phyloP scores from a whole-genome alignment of 2,888 invertebrate genomes.

The Euspilapteryx auroguttella region DNA sequence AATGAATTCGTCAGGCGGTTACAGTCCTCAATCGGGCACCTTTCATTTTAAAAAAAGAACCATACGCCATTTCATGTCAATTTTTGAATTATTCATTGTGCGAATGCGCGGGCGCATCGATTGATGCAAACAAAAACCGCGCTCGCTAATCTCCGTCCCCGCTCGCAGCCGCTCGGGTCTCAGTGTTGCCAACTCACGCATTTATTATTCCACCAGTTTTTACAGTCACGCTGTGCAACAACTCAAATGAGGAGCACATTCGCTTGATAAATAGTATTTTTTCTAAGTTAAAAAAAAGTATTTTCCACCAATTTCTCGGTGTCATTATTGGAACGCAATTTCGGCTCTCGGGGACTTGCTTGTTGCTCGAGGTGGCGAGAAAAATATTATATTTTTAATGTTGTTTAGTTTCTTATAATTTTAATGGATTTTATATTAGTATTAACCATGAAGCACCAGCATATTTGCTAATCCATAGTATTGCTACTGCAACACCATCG shows the following conservation, averaged over 20 bases:
- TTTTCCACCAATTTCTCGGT: slow-evolving; percentile 36
- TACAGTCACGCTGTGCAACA: slow-evolving; percentile 55
- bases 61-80: slow-evolving; percentile 63
- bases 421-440: no score
- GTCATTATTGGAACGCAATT: slow-evolving; percentile 28
- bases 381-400: no score
- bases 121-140: slow-evolving; percentile 60
- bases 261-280: slow-evolving; percentile 56
- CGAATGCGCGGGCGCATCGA: slow-evolving; percentile 61
- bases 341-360: no score
- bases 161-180: slow-evolving; percentile 38
- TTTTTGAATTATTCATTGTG: slow-evolving; percentile 61
- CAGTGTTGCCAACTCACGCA: slow-evolving; percentile 46
- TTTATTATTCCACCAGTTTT: slow-evolving; percentile 59
- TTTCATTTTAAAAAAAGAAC: slow-evolving; percentile 58
- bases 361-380: no score
- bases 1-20: slow-evolving; percentile 62
- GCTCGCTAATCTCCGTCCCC: slow-evolving; percentile 56
- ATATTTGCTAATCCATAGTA: no score
- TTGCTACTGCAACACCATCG: no score
- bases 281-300: no score
- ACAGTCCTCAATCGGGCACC: slow-evolving; percentile 62
- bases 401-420: no score
- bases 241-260: slow-evolving; percentile 51
- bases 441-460: no score